Conservation (phyloP, 1,140 invertebrate species). For the Zaprionus ornatus region DNA sequence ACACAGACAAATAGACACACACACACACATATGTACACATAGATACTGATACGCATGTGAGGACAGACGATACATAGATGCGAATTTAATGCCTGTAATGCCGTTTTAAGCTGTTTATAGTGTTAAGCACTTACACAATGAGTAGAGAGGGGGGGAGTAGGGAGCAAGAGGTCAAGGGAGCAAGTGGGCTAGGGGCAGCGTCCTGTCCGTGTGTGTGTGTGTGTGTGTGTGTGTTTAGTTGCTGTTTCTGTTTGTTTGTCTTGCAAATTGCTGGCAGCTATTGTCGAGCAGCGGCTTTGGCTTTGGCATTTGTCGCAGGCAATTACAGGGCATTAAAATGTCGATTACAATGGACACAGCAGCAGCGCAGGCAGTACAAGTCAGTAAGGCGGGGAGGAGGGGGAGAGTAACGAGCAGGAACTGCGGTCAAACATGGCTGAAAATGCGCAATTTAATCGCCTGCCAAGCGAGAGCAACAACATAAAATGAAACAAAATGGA, state of each 20-base stretch:
- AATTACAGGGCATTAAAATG: slow-evolving; percentile 55
- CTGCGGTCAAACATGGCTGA: slow-evolving; percentile 33
- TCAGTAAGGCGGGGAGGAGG: too few relatives aligned
- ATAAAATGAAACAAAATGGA: slow-evolving; percentile 2
- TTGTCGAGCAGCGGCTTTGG: slow-evolving; percentile 21
- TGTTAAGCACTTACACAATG: slow-evolving; percentile 38
- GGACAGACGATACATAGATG: not conserved
- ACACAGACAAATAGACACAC: not conserved
- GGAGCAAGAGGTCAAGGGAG: too few relatives aligned
- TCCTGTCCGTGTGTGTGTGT: not conserved
- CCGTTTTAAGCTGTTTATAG: slow-evolving; percentile 71
- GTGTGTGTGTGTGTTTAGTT: slow-evolving; percentile 20
- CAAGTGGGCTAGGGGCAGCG: too few relatives aligned
- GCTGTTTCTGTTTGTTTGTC: slow-evolving; percentile 36
- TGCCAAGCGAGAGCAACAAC: slow-evolving; percentile 18
- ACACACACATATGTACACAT: not conserved
- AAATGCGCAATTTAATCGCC: slow-evolving; percentile 40
- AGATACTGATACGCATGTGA: not conserved
- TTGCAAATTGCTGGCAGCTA: slow-evolving; percentile 58
- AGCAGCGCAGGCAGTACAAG: not conserved
- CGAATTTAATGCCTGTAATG: slow-evolving; percentile 24
- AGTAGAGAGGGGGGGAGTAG: not conserved
- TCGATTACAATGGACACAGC: slow-evolving; percentile 41
- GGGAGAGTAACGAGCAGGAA: not conserved
- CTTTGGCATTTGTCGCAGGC: slow-evolving; percentile 24